phyloP scores from a whole-genome alignment of 2,113 vertebrate genomes.

The Catharus bicknelli region DNA sequence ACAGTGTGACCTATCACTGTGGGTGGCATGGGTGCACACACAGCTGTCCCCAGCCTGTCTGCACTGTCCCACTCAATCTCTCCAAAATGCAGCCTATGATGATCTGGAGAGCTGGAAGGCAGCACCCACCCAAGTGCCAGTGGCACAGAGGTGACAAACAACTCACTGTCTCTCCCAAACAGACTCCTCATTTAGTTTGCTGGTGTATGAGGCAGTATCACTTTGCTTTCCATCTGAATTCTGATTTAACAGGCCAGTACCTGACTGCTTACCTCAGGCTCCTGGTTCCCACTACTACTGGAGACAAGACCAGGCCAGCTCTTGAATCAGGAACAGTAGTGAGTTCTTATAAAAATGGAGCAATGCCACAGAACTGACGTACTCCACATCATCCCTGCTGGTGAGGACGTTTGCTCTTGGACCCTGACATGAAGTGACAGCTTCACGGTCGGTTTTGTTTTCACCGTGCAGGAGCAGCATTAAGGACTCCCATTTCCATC shows the following conservation, averaged over 20 bases:
- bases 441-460: neutral
- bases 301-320: neutral
- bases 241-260: neutral
- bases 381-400: neutral
- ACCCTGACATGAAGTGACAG: neutral
- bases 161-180: neutral
- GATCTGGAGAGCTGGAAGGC: neutral
- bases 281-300: neutral
- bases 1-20: fast-evolving
- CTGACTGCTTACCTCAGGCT: neutral
- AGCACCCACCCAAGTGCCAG: neutral
- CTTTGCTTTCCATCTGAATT: neutral
- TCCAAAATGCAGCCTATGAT: fast-evolving
- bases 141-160: neutral
- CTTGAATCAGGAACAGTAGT: neutral
- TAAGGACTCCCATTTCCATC: neutral
- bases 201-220: neutral
- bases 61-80: neutral
- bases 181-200: neutral
- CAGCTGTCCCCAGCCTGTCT: neutral
- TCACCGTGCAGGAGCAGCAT: neutral
- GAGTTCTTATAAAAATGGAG: neutral
- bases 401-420: neutral
- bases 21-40: too few species aligned
- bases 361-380: neutral